phyloP scores from a whole-genome alignment of 2,797 vertebrate species.

The Steatocranus sp. region DNA sequence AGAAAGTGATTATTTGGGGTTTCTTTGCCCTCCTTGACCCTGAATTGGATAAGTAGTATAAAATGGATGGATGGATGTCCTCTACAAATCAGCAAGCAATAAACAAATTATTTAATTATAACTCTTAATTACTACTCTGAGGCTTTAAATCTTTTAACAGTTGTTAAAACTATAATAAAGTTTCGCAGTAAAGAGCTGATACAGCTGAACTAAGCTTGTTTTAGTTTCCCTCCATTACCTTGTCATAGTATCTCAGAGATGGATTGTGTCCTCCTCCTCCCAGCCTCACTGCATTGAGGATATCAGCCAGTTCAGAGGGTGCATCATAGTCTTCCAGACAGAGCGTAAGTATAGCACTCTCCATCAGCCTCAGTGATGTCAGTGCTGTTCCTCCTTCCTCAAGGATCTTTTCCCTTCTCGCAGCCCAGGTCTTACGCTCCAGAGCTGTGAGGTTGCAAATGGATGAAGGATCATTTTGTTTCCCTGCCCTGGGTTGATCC shows the following conservation, averaged over 20 bases:
- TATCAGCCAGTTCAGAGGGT: constrained; percentile 63
- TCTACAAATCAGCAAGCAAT: not conserved
- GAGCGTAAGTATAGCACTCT: constrained; percentile 73
- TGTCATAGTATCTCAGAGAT: constrained; percentile 77
- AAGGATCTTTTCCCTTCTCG: constrained; percentile 65
- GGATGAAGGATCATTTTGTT: constrained; percentile 41
- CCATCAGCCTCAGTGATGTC: constrained; percentile 69
- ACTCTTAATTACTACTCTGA: not conserved
- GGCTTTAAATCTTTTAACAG: not conserved
- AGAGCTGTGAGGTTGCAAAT: constrained; percentile 73
- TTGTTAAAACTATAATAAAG: not conserved
- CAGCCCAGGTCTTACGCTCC: constrained; percentile 70
- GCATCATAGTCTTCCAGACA: constrained; percentile 69
- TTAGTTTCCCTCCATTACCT: constrained; percentile 55
- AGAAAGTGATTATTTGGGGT: not conserved
- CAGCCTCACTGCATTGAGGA: constrained; percentile 73
- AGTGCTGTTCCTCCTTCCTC: constrained; percentile 50
- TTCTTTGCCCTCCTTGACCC: not conserved
- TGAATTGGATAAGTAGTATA: not conserved
- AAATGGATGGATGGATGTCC: not conserved
- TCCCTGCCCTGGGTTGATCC: constrained; percentile 33
- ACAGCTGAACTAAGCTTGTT: not conserved
- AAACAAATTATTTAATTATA: not conserved
- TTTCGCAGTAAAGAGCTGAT: not conserved
- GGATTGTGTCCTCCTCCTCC: constrained; percentile 50